Conservation (phyloP, 1,140 invertebrate genomes). For the Bactericera cockerelli region DNA sequence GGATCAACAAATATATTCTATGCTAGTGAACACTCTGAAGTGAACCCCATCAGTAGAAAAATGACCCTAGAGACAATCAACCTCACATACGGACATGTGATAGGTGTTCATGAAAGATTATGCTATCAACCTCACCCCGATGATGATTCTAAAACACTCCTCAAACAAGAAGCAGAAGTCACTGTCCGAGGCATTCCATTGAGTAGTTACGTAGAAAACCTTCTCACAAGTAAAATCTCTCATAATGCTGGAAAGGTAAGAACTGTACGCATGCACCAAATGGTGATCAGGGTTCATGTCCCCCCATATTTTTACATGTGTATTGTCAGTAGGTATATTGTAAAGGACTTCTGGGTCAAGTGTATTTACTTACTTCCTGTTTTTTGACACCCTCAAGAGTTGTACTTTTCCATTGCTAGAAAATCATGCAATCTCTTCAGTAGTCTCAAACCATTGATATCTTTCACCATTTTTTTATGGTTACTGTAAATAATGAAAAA, state of each 20-base stretch:
- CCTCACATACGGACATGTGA: slow-evolving; percentile 79
- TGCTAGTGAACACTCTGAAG: slow-evolving; percentile 84
- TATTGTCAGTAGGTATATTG: too few species aligned
- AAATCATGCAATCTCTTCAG: too few species aligned
- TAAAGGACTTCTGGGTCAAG: too few species aligned
- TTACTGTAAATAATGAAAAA: too few species aligned
- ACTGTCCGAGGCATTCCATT: slow-evolving; percentile 84
- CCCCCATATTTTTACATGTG: too few species aligned
- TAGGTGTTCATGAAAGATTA: slow-evolving; percentile 84
- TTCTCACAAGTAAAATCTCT: slow-evolving; percentile 75
- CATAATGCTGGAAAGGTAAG: slow-evolving; percentile 80
- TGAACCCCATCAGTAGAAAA: slow-evolving; percentile 61
- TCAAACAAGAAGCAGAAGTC: slow-evolving; percentile 88
- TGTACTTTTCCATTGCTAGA: too few species aligned
- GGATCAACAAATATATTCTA: slow-evolving; percentile 83
- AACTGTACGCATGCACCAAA: too few species aligned
- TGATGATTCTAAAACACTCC: slow-evolving; percentile 62
- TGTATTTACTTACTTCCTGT: too few species aligned
- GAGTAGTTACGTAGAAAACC: slow-evolving; percentile 81
- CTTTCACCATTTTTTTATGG: too few species aligned
- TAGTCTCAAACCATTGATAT: too few species aligned
- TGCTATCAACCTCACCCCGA: slow-evolving; percentile 76
- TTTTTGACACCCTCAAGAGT: too few species aligned
- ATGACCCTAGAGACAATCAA: slow-evolving; percentile 90
- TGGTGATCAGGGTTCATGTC: too few species aligned